Evolutionary conservation across 2,797 vertebrate species (phyloP).

Genomic region (Pantherophis vulpinus): DNA sequence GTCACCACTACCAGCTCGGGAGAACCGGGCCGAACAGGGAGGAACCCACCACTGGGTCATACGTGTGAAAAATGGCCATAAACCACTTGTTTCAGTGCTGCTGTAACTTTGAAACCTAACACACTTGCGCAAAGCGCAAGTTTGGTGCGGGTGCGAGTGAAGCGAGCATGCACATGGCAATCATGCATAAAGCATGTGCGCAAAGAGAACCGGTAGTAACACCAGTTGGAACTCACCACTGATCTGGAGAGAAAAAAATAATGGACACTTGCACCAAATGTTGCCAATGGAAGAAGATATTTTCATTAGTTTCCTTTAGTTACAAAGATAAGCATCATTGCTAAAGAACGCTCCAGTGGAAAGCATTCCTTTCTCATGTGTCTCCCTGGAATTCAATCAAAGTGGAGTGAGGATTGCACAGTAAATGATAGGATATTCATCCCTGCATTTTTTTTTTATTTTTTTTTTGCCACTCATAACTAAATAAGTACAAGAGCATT

Average conservation of each 20-base stretch:
- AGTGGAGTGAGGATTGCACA: background rate
- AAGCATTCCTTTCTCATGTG: background rate
- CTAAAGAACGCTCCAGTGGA: background rate
- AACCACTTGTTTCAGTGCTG: background rate
- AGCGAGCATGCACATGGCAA: too few species aligned
- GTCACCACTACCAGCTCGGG: rapidly evolving
- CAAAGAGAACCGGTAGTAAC: too few species aligned
- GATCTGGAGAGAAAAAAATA: background rate
- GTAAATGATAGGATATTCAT: background rate
- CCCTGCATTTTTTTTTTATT: background rate
- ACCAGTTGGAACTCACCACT: too few species aligned
- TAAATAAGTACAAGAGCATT: background rate
- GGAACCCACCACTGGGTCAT: too few species aligned
- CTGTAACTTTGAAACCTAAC: background rate
- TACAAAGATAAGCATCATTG: background rate
- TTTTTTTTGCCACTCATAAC: background rate
- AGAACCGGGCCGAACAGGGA: too few species aligned
- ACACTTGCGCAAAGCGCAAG: too few species aligned
- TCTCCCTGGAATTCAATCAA: background rate
- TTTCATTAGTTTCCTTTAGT: background rate
- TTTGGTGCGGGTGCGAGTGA: too few species aligned
- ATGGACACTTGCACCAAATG: background rate
- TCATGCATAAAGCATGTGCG: rapidly evolving
- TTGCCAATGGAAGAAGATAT: background rate
- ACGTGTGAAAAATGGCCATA: background rate